Base-by-base conservation (phyloP, 2,113 vertebrate species). In the Channa maculata region DNA sequence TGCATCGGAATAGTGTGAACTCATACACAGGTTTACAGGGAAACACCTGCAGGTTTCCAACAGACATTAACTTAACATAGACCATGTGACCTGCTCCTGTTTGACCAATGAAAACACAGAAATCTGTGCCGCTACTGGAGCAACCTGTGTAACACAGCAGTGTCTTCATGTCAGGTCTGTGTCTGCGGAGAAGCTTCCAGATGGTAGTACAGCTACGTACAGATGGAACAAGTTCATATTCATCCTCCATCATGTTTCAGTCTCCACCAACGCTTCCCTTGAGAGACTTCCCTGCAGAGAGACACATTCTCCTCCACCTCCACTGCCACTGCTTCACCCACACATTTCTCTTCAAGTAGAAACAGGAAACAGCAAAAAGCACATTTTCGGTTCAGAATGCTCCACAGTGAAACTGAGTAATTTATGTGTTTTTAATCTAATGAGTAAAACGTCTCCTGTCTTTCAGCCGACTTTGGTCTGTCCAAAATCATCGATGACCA, bases 401-500 rank as follows among this genome's bases (percentile, higher is more conserved):
- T 34, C 44, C 15, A 8, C 4, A 58, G 15, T 5, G 0, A 34
- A 11, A 46, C 41, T 5, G 46, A 52, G 13, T 5, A 41, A 1
- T 7, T 13, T 6, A 24, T n/a, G 39, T 37, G 24, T 4, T 15
- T 36, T 37, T 5, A 24, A 14, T 55, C 5, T 8, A 34, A 13
- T 64, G 11, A 10, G 51, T 9, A 24, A 48, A 44, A 54, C 10
- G 2, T 67, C 8, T 55, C 13, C 8, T 61, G 44, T 77, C 38
- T 71, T 37, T 0, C 90, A 96, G 96, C 96, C 0, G 96, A 97
- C 92, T 97, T 97, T 0, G 96, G 96, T 39, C 92, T 97, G 6
- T 97, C 96, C 71, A 97, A 97, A 85, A 96, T 97, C 72, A 90
- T 96, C 53, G 95, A 96, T 5, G 95, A 97, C 1, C 95, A 96